Evolutionary conservation across 2,113 vertebrate species (phyloP).

Genomic region (Alligator mississippiensis): DNA sequence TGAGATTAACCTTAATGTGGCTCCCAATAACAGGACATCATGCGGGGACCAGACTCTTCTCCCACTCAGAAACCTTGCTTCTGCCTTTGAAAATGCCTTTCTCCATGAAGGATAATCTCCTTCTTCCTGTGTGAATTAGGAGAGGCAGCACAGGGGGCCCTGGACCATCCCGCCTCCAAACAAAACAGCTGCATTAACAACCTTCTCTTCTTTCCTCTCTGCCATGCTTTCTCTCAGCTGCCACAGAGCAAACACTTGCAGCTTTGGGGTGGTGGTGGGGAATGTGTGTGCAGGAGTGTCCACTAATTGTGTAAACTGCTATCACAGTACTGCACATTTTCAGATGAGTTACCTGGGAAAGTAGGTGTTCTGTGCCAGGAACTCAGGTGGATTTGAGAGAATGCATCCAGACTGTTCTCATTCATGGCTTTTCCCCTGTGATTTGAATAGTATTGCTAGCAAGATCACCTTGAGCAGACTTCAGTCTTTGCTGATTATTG

Average conservation of each 20-base stretch:
- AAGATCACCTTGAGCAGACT: accelerated
- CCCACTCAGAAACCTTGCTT: not conserved
- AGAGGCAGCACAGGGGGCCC: not conserved
- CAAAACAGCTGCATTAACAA: not conserved
- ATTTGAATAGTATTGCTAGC: not conserved
- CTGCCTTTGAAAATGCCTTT: not conserved
- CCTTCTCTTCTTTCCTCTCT: not conserved
- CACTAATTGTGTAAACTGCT: not conserved
- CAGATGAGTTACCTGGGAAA: not conserved
- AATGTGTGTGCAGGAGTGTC: not conserved
- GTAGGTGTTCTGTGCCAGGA: not conserved
- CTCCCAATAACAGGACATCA: not conserved
- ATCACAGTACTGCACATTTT: not conserved
- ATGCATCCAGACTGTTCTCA: accelerated
- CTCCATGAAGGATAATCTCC: not conserved
- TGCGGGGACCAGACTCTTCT: not conserved
- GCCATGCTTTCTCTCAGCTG: not conserved
- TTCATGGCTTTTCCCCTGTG: not conserved
- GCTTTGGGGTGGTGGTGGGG: not conserved
- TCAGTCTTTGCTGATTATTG: accelerated
- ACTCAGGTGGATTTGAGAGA: accelerated
- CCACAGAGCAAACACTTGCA: not conserved
- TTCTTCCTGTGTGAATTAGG: constrained; percentile 22
- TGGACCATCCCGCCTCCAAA: not conserved
- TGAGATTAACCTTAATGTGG: not conserved